Base-by-base conservation (phyloP, 2,888 invertebrate genomes). In the Tiliacea aurago region DNA sequence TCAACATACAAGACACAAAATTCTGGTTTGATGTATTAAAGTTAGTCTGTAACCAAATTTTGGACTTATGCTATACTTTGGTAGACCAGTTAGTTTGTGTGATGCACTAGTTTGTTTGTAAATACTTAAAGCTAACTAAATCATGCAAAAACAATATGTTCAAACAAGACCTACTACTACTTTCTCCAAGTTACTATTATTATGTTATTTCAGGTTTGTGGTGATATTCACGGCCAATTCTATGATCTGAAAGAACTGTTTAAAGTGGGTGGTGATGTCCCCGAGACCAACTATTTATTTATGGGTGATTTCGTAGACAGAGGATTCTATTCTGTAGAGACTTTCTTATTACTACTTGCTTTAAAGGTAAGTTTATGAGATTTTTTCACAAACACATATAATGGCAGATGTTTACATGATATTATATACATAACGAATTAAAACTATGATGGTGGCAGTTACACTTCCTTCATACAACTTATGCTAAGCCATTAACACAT, bases 231-330 rank as follows among this genome's bases (percentile, higher is more conserved):
- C 93, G 99, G 99, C 15, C 99, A 99, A 95, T 99, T 99, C 95
- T 99, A 99, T 96, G 99, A 99, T 95, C 97, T 99, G 63, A 99
- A 99, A 94, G 99, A 99, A 94, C 96, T 99, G 59, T 99, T 99
- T 91, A 99, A 99, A 97, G 99, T 99, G 41, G 99, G 99, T 58
- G 99, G 99, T 37, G 99, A 99, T 97, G 99, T 99, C 70, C 99
- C 99, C 20, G 99, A 99, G 94, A 99, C 99, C 83, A 99, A 99
- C 95, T 99, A 99, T 93, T 97, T 99, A 80, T 99, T 99, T 93
- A 99, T 99, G 98, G 99, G 99, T 33, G 99, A 99, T 95, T 99
- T 99, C 97, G 99, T 99, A 15, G 99, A 99, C 94, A 97, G 99
- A 96, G 99, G 99, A 58, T 99, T 99, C 95, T 99, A 99, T 96